These are phyloP conservation scores for Mellilla xanthometata DNA, from an alignment of 2,888 invertebrate genomes.

Conservation along the genomic window DNA sequence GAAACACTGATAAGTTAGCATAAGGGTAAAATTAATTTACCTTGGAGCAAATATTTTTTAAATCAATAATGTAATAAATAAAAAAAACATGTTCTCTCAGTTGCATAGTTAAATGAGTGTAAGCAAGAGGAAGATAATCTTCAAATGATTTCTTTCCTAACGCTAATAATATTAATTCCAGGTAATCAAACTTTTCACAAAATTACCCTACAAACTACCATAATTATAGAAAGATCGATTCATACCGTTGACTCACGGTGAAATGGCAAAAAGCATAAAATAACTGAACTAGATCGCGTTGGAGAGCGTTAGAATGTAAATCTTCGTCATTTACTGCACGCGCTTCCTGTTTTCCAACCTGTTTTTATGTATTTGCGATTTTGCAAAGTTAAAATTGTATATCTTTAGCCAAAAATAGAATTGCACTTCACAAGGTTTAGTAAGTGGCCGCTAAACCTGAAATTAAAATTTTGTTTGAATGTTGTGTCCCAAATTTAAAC, in stretches of 20 bases:
- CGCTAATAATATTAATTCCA: no score
- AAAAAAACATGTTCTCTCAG: no score
- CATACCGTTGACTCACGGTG: slow-evolving; percentile 12
- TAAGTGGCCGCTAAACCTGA: no score
- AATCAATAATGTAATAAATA: no score
- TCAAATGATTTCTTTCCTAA: no score
- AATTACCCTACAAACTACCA: not conserved
- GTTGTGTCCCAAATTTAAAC: no score
- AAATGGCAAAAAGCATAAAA: slow-evolving; percentile 28
- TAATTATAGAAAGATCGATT: slow-evolving; percentile 18
- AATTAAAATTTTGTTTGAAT: no score
- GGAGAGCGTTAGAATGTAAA: slow-evolving; percentile 56
- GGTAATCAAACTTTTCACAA: not conserved
- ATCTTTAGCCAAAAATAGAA: not conserved
- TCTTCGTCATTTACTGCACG: slow-evolving; percentile 69
- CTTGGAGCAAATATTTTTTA: no score
- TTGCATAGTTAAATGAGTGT: no score
- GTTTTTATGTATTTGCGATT: slow-evolving; percentile 32
- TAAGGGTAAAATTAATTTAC: no score
- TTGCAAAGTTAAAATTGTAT: not conserved
- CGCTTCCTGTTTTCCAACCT: slow-evolving; percentile 56
- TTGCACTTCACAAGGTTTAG: no score
- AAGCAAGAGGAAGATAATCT: not conserved
- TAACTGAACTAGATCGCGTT: slow-evolving; percentile 40
- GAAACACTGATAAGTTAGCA: no score